Base-by-base conservation (phyloP, 2,797 vertebrate species). In the Rhinoraja longicauda region DNA sequence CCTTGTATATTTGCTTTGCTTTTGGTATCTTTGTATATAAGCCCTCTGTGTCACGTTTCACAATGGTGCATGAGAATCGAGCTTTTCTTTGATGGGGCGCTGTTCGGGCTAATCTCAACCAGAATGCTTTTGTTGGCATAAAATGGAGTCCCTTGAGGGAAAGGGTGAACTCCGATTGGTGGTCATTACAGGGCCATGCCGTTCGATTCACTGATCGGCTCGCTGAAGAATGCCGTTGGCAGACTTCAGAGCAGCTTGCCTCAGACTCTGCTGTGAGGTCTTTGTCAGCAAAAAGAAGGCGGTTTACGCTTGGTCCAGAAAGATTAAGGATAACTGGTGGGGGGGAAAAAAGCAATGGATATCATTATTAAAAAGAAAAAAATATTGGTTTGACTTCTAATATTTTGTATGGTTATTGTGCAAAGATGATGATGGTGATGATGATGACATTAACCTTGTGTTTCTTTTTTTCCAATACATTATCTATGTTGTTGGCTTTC, bases 391-490 rank as follows among this genome's bases (percentile, higher is more conserved):
- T 86, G 82, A 64, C 59, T 73, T 93, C 94, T 93, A 62, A 24
- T 91, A 10, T 93, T 90, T 94, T 78, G 92, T 95, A 53, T 45
- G 21, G 19, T 76, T 75, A 93, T n/a, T 76, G 88, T 90, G 59
- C 59, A 70, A 21, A 26, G 32, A 72, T 73, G 88, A 2, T 53
- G 45, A 72, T 73, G 88, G 2, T 53, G 45, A 91, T 72, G 64
- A 70, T 72, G 57, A 64, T 91, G 21, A 24, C 90, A 45, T 91
- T 91, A 91, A 91, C 90, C 90, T 64, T 72, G 21, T 91, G 36
- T 91, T 72, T 91, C 95, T 93, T 96, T 95, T 93, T 93, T 94
- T 36, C 94, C 93, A 94, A 94, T 95, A 90, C 93, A 94, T 79
- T 93, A 77, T 72, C 64, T 91, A 32, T 91, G 67, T 91, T 72